Evolutionary conservation across 2,113 vertebrate genomes (phyloP).

Genomic region (Laticauda colubrina): DNA sequence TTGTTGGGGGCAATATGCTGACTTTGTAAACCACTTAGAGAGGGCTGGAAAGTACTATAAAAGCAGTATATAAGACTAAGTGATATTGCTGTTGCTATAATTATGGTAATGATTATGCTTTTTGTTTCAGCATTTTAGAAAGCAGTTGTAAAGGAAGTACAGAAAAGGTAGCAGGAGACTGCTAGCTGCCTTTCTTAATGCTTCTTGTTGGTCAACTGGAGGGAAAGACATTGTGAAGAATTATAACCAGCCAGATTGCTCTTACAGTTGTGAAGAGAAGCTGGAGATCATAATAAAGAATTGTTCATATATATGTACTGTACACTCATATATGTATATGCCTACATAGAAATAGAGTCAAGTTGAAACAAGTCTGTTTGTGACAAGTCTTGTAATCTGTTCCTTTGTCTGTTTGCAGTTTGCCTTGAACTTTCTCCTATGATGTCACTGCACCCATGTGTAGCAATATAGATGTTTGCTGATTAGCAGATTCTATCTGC

Average conservation of each 20-base stretch:
- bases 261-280: background rate
- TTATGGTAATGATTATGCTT: background rate
- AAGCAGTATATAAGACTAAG: no score
- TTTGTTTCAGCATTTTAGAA: background rate
- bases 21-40: no score
- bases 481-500: background rate
- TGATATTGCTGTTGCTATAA: background rate
- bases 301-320: background rate
- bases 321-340: background rate
- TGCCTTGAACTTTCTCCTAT: conserved; percentile 55
- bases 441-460: conserved; percentile 46
- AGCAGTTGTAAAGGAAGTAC: background rate
- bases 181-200: background rate
- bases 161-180: background rate
- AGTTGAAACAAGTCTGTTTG: background rate
- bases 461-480: background rate
- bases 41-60: no score
- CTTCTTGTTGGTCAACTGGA: background rate
- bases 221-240: background rate
- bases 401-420: background rate
- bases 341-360: background rate
- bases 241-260: background rate
- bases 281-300: background rate
- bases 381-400: conserved; percentile 34
- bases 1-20: no score